Base-by-base conservation (phyloP, 2,113 vertebrate genomes). In the Anas platyrhynchos region DNA sequence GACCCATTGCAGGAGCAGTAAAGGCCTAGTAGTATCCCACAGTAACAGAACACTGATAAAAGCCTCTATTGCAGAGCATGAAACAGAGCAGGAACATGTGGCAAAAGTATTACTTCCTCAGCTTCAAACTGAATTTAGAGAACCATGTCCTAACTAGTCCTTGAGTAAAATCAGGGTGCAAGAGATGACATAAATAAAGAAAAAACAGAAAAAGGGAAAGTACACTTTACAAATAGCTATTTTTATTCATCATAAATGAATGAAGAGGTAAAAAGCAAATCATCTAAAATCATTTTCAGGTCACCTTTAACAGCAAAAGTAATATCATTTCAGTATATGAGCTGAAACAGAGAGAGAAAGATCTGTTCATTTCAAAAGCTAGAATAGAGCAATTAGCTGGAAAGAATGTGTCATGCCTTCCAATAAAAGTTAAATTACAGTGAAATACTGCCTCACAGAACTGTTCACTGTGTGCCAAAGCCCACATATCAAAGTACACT, bases 311-410 rank as follows among this genome's bases (percentile, higher is more conserved):
- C 63, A 89, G 75, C 56, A 87, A 58, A 44, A 89, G 78, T 87
- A 86, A 84, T 91, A 93, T 75, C 73, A 92, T 91, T 93, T 67
- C 91, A 88, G 67, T 89, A 76, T 95, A 89, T 74, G 75, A 93
- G 36, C 34, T 95, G 88, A 95, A 95, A 91, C 85, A 68, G 81
- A 78, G 83, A 91, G 32, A 83, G 86, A 93, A 87, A 87, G 65
- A 66, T 43, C 58, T 94, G 58, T 83, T 96, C 82, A 94, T 92
- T 96, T 94, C 71, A 86, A 91, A 97, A 97, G 38, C 87, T 97
- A 32, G 84, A 96, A 75, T 27, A 78, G 79, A 94, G 76, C 79
- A 95, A 95, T 95, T 95, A 96, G 44, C 56, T 83, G 65, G 61
- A 83, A 97, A 87, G 65, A 59, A 91, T 95, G 75, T 94, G 80